These are phyloP conservation scores for Lithophane leautieri DNA, from an alignment of 2,888 invertebrate genomes.

Conservation along the genomic window DNA sequence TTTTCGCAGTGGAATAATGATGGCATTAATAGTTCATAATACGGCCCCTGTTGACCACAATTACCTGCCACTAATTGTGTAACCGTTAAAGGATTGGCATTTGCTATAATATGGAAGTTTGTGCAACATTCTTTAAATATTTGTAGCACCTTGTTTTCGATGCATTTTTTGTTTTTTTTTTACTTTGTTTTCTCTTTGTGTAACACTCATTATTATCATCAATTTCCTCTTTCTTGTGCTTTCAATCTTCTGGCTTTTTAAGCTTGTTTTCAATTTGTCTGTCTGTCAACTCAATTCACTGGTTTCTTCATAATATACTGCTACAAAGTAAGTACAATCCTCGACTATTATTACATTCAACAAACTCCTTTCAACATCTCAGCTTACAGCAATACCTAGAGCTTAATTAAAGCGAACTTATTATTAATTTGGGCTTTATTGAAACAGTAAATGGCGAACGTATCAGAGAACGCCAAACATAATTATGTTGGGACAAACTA, in stretches of 20 bases:
- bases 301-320: conserved; percentile 8
- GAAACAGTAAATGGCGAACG: conserved; percentile 38
- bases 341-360: conserved; percentile 25
- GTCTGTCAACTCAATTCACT: background rate
- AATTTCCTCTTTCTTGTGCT: background rate
- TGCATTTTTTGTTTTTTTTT: background rate
- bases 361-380: background rate
- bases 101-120: conserved; percentile 24
- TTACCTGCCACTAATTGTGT: conserved; percentile 21
- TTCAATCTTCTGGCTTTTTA: background rate
- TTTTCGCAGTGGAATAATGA: no score
- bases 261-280: background rate
- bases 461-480: conserved; percentile 32
- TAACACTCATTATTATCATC: background rate
- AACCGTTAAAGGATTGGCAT: conserved; percentile 18
- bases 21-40: no score
- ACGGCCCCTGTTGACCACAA: conserved; percentile 29
- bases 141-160: background rate
- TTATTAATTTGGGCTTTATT: conserved; percentile 35
- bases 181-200: background rate
- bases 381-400: conserved; percentile 6
- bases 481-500: conserved; percentile 27
- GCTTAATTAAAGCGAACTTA: conserved; percentile 33
- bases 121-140: conserved; percentile 22
- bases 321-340: background rate